Conservation (phyloP, 2,888 invertebrate species). For the Eupeodes luniger region DNA sequence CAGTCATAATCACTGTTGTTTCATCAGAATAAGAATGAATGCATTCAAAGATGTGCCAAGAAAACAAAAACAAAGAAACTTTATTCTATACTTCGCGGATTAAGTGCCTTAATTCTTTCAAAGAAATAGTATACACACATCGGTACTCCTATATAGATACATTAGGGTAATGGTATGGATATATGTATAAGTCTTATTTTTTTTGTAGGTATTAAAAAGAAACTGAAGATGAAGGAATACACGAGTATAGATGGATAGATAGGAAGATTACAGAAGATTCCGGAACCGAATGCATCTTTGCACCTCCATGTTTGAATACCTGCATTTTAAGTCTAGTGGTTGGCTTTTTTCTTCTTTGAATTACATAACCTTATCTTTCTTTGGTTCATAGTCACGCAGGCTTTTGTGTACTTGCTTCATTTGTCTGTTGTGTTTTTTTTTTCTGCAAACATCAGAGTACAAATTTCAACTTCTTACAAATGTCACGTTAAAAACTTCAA, state of each 20-base stretch:
- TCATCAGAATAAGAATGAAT: constrained; percentile 32
- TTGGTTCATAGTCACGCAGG: neutral
- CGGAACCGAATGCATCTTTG: constrained; percentile 38
- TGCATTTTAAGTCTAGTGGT: constrained; percentile 29
- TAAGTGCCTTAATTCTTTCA: constrained; percentile 59
- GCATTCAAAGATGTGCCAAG: constrained; percentile 27
- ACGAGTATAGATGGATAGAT: neutral
- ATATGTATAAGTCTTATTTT: constrained; percentile 7
- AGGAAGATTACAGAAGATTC: constrained; percentile 31
- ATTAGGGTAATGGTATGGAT: neutral
- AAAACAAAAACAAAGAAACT: constrained; percentile 35
- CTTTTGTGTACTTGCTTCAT: neutral
- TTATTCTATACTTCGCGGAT: constrained; percentile 32
- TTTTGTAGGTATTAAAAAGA: constrained; percentile 31
- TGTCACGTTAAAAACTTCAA: too few relatives aligned
- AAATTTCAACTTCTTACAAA: too few relatives aligned
- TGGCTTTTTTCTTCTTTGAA: constrained; percentile 29
- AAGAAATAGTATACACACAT: neutral
- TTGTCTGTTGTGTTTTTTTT: too few relatives aligned
- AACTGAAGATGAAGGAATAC: constrained; percentile 18
- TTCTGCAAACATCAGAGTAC: too few relatives aligned
- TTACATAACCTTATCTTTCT: constrained; percentile 27
- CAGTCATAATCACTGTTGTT: neutral
- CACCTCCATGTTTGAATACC: constrained; percentile 21
- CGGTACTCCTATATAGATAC: too few relatives aligned